Evolutionary conservation across 1,140 invertebrate species (phyloP), one percentile per base, ranked within the genome.

Genomic region (Neocloeon triangulifer): DNA sequence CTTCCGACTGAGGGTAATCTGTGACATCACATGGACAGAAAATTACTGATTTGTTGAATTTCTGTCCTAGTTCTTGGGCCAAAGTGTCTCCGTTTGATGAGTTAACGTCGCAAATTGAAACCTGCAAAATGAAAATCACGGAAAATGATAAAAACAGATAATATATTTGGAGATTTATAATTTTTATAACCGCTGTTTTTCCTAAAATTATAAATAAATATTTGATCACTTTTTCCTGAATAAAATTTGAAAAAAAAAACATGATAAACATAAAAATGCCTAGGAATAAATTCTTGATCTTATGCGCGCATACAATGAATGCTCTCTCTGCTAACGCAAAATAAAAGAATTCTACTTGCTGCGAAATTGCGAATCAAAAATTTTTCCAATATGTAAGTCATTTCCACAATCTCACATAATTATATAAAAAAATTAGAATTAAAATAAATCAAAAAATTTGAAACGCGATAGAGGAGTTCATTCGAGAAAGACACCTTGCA

Each of bases 1-100:
- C 67, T 61, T 74, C 69, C 43, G 69, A 73, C 42, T 73, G 71
- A n/a, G 63, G 59, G 47, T 73, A 74, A 47, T 74, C 71, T 0
- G 70, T 74, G 22, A 73, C 69, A 41, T 73, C 72, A 43, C 68
- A 73, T 32, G 60, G 61, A 39, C 65, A 72, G 45, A 69, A 74
- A 32, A 73, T 53, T 2, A 69, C 69, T 36, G 59, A 59, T 39
- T 69, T 61, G 16, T 66, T 69, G 44, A 65, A 64, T 42, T 66
- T 61, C 14, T 51, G 54, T 15, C 60, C 56, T 5, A 73, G 48
- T 30, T 62, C 59, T 20, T 71, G 64, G 6, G 62, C 55, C 9
- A 73, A 45, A 41, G 71, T 61, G 37, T 73, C 69, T 12, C 70
- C 71, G 15, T 62, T 60, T 34, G 69, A 68, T 22, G 57, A 54